These are phyloP conservation scores for Oreochromis mossambicus DNA, from an alignment of 2,797 vertebrate genomes.

Conservation along the genomic window DNA sequence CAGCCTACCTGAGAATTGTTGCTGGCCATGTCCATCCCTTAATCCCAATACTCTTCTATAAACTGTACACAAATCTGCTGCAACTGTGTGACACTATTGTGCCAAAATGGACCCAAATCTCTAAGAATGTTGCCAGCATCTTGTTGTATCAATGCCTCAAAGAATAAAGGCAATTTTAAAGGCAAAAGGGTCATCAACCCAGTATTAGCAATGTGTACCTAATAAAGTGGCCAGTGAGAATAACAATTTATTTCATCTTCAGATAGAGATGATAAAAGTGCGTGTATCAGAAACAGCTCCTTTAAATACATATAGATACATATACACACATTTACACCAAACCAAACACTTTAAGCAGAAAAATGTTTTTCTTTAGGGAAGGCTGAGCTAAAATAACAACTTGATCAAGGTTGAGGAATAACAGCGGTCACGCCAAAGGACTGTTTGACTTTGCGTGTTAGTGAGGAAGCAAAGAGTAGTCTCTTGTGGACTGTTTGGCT, in stretches of 20 bases:
- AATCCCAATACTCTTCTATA: accelerated
- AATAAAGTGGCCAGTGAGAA: neutral
- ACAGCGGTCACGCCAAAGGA: neutral
- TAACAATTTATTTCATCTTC: neutral
- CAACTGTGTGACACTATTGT: accelerated
- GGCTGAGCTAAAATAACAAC: neutral
- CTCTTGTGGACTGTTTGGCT: neutral
- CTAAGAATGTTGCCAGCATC: neutral
- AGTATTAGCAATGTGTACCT: neutral
- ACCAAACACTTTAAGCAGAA: neutral
- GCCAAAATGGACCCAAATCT: neutral
- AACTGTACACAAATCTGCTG: neutral
- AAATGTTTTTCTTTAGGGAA: neutral
- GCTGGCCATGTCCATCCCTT: neutral
- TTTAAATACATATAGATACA: neutral
- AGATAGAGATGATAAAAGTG: neutral
- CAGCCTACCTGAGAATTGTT: neutral
- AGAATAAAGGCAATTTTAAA: neutral
- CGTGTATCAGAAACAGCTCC: neutral
- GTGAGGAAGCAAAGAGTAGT: neutral
- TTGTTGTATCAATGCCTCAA: neutral
- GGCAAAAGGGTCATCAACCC: neutral
- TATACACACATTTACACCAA: neutral
- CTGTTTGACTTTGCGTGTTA: neutral
- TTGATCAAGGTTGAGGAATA: neutral